A percentile compares a stretch with the other conserved stretches of the same genome.
Evolutionary conservation across 2,797 vertebrate genomes (phyloP).

Genomic region (Lerista edwardsae): DNA sequence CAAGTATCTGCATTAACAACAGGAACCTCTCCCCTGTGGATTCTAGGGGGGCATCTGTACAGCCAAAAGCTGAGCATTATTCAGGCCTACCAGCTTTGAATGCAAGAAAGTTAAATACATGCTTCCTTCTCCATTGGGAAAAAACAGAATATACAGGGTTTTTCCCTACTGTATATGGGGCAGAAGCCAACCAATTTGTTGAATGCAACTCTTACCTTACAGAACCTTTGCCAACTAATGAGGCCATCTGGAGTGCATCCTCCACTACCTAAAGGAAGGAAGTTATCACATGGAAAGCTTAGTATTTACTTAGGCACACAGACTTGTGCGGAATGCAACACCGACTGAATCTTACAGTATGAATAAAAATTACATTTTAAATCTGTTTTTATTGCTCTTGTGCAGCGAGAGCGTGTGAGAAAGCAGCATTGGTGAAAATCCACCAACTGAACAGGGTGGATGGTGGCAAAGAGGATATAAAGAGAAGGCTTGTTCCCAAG

Average conservation of each 20-base stretch:
- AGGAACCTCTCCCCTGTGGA: too few relatives aligned
- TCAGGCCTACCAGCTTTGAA: not conserved
- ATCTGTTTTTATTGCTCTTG: not conserved
- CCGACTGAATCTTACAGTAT: not conserved
- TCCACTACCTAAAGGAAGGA: slow-evolving; percentile 74
- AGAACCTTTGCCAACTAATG: slow-evolving; percentile 94
- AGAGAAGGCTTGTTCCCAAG: too few relatives aligned
- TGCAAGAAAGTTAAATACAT: not conserved
- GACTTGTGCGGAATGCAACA: not conserved
- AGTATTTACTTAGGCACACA: not conserved
- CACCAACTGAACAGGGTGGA: not conserved
- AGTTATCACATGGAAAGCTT: not conserved
- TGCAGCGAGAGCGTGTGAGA: not conserved
- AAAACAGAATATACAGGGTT: not conserved
- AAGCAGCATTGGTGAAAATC: not conserved
- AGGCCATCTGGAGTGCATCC: slow-evolving; percentile 82
- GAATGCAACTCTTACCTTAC: slow-evolving; percentile 83
- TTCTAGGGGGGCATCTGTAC: too few relatives aligned
- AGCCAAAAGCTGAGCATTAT: not conserved
- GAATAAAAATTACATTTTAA: not conserved
- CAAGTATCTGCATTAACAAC: too few relatives aligned
- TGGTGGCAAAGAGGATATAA: not conserved
- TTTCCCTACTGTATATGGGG: too few relatives aligned
- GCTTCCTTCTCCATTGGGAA: not conserved
- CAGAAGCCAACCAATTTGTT: too few relatives aligned